Percentiles rank a stretch among this genome's conserved stretches.
Conservation (phyloP, 2,888 invertebrate genomes). For the Hemaris fuciformis region DNA sequence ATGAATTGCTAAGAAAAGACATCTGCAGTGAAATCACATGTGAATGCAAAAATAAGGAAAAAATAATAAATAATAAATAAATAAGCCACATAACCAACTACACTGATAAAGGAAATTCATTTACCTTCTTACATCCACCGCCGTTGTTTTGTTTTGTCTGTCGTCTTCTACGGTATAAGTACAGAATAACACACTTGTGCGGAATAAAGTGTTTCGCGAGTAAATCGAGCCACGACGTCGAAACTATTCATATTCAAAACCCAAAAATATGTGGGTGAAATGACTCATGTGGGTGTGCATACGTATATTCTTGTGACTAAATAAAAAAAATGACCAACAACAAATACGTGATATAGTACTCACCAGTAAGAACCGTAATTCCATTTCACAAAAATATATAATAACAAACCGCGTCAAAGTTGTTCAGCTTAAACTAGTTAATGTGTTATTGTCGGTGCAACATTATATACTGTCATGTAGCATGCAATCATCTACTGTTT, state of each 20-base stretch:
- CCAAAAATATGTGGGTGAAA: conserved; percentile 43
- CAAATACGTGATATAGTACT: conserved; percentile 47
- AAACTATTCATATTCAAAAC: conserved; percentile 34
- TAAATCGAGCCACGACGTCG: conserved; percentile 38
- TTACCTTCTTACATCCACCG: conserved; percentile 58
- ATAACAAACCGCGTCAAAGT: conserved; percentile 16
- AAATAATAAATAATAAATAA: conserved; percentile 76
- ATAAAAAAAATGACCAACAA: conserved; percentile 41
- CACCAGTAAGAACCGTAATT: conserved; percentile 47
- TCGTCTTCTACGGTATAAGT: conserved; percentile 54
- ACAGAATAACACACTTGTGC: conserved; percentile 46
- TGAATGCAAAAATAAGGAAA: conserved; percentile 72
- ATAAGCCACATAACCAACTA: conserved; percentile 79
- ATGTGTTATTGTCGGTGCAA: conserved; percentile 12
- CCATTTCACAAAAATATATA: conserved; percentile 53
- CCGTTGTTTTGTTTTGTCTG: conserved; percentile 33
- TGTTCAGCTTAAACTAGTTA: conserved; percentile 8
- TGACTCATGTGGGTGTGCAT: conserved; percentile 30
- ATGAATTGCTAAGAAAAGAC: conserved; percentile 73
- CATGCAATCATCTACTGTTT: conserved; percentile 58
- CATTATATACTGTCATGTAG: conserved; percentile 17
- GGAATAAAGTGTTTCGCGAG: conserved; percentile 28
- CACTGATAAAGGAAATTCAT: conserved; percentile 55
- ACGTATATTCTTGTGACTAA: conserved; percentile 12
- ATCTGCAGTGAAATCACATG: conserved; percentile 81